Percentiles rank a stretch among this genome's conserved stretches.
These are phyloP conservation scores for Spodoptera litura DNA, from an alignment of 1,140 invertebrate species.

Conservation along the genomic window DNA sequence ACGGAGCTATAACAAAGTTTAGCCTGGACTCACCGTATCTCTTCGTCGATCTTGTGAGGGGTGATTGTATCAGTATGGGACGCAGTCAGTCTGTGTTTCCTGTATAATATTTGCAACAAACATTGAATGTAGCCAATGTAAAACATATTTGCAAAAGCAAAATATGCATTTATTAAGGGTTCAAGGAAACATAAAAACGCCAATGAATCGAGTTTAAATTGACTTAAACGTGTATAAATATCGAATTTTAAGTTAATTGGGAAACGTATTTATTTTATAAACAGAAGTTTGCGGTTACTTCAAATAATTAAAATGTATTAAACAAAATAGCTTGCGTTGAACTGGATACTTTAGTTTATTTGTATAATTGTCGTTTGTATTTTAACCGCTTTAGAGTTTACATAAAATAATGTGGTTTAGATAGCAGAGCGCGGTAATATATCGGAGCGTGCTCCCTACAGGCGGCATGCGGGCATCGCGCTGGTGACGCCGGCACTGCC, in stretches of 20 bases:
- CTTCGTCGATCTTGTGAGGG: slow-evolving; percentile 18
- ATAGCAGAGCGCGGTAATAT: background rate
- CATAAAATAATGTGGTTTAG: background rate
- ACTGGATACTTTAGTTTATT: background rate
- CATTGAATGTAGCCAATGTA: too few species aligned
- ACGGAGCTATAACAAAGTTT: background rate
- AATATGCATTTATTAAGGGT: too few species aligned
- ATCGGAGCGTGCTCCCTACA: background rate
- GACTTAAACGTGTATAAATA: too few species aligned
- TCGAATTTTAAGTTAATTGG: too few species aligned
- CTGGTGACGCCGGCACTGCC: background rate
- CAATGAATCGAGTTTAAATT: too few species aligned
- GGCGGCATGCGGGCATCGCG: slow-evolving; percentile 10
- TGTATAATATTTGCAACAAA: too few species aligned
- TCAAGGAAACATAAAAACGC: too few species aligned
- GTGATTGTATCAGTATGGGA: background rate
- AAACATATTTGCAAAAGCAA: too few species aligned
- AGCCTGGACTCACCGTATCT: background rate
- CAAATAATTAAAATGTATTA: too few species aligned
- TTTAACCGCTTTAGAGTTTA: background rate
- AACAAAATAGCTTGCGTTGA: background rate
- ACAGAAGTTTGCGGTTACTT: too few species aligned
- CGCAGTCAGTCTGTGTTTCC: too few species aligned
- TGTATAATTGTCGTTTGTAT: background rate
- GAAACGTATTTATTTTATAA: too few species aligned